Percentiles rank a stretch among this genome's conserved stretches.
Conservation (phyloP, 1,140 invertebrate genomes). For the Nylanderia fulva region DNA sequence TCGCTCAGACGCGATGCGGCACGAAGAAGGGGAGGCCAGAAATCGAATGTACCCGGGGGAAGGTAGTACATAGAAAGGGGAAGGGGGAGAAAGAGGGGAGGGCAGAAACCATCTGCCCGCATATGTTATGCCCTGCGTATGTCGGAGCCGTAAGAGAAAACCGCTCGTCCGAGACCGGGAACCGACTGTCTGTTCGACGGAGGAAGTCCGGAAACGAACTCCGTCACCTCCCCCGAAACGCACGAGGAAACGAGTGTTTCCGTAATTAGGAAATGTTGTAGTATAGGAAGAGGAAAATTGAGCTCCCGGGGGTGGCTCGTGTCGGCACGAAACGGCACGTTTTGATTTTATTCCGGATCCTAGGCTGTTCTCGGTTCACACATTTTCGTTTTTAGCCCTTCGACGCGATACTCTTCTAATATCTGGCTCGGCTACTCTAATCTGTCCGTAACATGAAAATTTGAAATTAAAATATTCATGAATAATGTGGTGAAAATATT, state of each 20-base stretch:
- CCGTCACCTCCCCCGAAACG: slow-evolving; percentile 50
- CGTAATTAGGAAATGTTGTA: slow-evolving; percentile 70
- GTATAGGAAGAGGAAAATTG: slow-evolving; percentile 60
- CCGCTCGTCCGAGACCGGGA: slow-evolving; percentile 72
- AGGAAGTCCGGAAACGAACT: slow-evolving; percentile 77
- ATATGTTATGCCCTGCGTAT: slow-evolving; percentile 79
- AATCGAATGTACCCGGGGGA: slow-evolving; percentile 48
- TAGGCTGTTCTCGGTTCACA: too few relatives aligned
- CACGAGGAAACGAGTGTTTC: slow-evolving; percentile 74
- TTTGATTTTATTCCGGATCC: slow-evolving; percentile 30
- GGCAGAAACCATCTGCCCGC: slow-evolving; percentile 81
- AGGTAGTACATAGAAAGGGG: slow-evolving; percentile 44
- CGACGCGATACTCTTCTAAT: not conserved
- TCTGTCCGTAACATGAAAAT: too few relatives aligned
- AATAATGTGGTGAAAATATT: not conserved
- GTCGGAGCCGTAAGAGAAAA: slow-evolving; percentile 74
- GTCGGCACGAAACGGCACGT: slow-evolving; percentile 42
- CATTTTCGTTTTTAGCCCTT: slow-evolving; percentile 15
- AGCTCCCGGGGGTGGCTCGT: slow-evolving; percentile 45
- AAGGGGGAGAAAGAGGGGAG: slow-evolving; percentile 55
- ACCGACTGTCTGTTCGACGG: slow-evolving; percentile 66
- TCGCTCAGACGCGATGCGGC: slow-evolving; percentile 66
- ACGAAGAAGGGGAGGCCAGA: slow-evolving; percentile 58
- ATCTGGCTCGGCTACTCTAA: too few relatives aligned
- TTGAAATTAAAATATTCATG: not conserved